Evolutionary conservation across 2,113 vertebrate genomes (phyloP).

Genomic region (Callaeas wilsoni): DNA sequence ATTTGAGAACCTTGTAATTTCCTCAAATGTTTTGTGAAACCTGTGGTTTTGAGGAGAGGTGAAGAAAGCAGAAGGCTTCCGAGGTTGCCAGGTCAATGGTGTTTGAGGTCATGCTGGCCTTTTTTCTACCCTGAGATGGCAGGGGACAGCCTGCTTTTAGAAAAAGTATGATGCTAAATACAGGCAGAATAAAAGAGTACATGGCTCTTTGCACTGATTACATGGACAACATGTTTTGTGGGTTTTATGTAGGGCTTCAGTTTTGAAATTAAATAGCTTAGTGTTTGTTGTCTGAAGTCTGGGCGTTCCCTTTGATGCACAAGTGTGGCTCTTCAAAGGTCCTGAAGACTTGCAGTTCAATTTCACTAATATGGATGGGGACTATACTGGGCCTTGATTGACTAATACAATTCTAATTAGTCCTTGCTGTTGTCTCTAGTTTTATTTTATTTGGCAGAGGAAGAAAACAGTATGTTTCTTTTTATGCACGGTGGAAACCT

Average conservation of each 20-base stretch:
- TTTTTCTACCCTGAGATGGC: neutral
- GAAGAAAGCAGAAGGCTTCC: neutral
- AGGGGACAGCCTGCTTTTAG: neutral
- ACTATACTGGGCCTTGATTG: neutral
- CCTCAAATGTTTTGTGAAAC: neutral
- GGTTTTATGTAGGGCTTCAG: neutral
- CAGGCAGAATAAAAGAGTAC: neutral
- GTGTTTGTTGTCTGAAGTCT: neutral
- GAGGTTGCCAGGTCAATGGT: neutral
- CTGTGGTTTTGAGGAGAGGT: accelerated
- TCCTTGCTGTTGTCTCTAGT: neutral
- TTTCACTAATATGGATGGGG: neutral
- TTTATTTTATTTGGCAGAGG: neutral
- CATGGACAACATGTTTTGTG: accelerated
- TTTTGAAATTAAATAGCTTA: neutral
- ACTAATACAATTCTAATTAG: neutral
- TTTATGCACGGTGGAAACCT: neutral
- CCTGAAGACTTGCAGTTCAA: neutral
- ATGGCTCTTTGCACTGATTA: neutral
- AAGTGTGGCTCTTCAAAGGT: neutral
- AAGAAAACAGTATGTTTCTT: neutral
- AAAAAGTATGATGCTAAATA: neutral
- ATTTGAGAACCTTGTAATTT: neutral
- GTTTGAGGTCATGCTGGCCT: neutral
- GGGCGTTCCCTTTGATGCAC: neutral